phyloP scores from a whole-genome alignment of 2,113 vertebrate species.

The Platycercus adscitus region DNA sequence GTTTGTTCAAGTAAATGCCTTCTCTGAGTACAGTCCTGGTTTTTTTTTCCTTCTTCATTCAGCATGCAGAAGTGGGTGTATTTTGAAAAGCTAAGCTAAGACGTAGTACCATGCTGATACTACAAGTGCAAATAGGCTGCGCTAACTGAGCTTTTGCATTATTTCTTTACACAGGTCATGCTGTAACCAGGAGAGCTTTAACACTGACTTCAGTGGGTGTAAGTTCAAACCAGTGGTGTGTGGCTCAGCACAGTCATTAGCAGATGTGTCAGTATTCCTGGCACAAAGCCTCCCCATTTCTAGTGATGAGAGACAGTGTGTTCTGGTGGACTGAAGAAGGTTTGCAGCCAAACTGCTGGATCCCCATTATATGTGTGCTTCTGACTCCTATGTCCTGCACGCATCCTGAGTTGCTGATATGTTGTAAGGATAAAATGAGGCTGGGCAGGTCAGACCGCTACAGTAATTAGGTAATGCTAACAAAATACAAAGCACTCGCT shows the following conservation, averaged over 20 bases:
- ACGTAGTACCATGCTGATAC: neutral
- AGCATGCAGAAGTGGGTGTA: neutral
- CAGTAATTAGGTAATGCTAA: neutral
- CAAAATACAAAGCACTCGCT: neutral
- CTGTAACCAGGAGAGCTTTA: neutral
- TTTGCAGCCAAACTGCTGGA: neutral
- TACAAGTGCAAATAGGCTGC: neutral
- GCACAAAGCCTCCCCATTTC: neutral
- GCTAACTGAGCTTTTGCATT: neutral
- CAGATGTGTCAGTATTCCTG: neutral
- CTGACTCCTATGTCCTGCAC: neutral
- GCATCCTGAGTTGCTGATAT: neutral
- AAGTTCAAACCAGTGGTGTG: neutral
- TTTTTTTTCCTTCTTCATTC: neutral
- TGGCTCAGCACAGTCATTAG: neutral
- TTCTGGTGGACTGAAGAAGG: neutral
- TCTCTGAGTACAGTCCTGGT: neutral
- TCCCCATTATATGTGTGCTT: neutral
- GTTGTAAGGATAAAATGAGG: neutral
- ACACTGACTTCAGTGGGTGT: neutral
- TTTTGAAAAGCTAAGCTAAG: neutral
- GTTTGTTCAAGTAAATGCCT: conserved; percentile 52
- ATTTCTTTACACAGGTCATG: neutral
- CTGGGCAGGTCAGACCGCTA: neutral
- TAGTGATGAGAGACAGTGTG: neutral